These are phyloP conservation scores for Sceloporus tristichus DNA, from an alignment of 2,113 vertebrate species.

Conservation along the genomic window DNA sequence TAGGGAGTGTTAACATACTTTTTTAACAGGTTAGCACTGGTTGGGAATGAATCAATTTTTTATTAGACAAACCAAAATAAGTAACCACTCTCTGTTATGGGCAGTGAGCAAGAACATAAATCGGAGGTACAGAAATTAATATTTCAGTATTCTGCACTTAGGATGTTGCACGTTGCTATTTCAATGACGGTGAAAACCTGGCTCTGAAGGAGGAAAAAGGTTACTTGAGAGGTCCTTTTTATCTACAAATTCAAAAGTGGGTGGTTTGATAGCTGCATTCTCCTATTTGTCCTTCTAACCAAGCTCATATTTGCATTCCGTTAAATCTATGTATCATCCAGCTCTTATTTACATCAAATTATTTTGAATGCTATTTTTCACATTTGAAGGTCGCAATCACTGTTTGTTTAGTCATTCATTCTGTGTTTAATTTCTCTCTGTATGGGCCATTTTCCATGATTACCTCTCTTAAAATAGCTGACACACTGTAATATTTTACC, in stretches of 20 bases:
- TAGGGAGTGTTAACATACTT: conserved; percentile 48
- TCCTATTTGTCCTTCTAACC: conserved; percentile 10
- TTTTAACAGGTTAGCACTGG: conserved; percentile 64
- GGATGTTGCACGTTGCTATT: background rate
- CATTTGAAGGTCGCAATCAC: background rate
- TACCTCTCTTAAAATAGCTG: background rate
- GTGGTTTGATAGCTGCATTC: conserved; percentile 18
- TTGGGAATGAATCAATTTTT: conserved; percentile 77
- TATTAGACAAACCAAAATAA: conserved; percentile 74
- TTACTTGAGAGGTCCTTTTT: background rate
- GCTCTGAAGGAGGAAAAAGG: conserved; percentile 10
- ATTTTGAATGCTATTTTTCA: background rate
- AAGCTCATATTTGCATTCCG: background rate
- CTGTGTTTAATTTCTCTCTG: background rate
- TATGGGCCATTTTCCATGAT: background rate
- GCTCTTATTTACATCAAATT: background rate
- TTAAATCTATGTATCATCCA: background rate
- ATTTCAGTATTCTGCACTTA: conserved; percentile 74
- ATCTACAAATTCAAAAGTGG: conserved; percentile 5
- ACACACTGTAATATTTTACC: background rate
- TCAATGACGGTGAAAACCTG: conserved; percentile 40
- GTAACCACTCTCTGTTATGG: conserved; percentile 55
- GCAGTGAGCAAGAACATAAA: conserved; percentile 57
- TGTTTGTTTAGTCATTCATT: background rate
- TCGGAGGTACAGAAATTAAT: conserved; percentile 71